Percentiles rank a stretch among this genome's conserved stretches.
These are phyloP conservation scores for Andricus quercusramuli DNA, from an alignment of 2,888 invertebrate genomes.

Conservation along the genomic window DNA sequence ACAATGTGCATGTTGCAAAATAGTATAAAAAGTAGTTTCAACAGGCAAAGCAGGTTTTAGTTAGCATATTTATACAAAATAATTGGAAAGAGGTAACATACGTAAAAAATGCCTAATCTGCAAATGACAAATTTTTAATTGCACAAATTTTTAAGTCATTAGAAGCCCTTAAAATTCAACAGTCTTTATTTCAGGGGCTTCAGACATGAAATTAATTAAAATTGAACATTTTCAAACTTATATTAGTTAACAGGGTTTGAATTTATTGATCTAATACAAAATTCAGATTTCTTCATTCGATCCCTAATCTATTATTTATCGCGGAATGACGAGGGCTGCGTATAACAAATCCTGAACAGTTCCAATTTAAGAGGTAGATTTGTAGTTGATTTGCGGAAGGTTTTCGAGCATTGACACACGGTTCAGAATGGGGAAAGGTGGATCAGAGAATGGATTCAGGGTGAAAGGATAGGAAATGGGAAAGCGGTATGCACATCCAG, in stretches of 20 bases:
- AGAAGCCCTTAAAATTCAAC: too few species aligned
- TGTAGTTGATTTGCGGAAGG: conserved; percentile 21
- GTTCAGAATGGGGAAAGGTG: conserved; percentile 32
- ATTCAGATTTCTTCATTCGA: neutral
- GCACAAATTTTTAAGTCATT: too few species aligned
- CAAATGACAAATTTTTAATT: too few species aligned
- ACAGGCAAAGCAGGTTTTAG: too few species aligned
- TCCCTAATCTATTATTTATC: neutral
- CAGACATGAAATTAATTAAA: too few species aligned
- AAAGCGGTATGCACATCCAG: conserved; percentile 59
- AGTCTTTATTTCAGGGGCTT: too few species aligned
- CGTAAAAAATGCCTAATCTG: too few species aligned
- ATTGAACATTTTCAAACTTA: too few species aligned
- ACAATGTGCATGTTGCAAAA: too few species aligned
- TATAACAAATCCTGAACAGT: conserved; percentile 3
- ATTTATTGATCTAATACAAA: neutral
- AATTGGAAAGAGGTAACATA: too few species aligned
- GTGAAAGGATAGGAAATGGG: conserved; percentile 59
- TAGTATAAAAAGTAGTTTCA: too few species aligned
- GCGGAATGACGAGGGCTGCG: neutral
- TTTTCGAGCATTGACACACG: conserved; percentile 30
- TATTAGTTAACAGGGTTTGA: neutral
- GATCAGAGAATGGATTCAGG: conserved; percentile 58
- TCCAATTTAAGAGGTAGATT: conserved; percentile 36
- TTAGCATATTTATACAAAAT: too few species aligned